Evolutionary conservation across 1,140 invertebrate genomes (phyloP).

Genomic region (Lepidostoma basale): DNA sequence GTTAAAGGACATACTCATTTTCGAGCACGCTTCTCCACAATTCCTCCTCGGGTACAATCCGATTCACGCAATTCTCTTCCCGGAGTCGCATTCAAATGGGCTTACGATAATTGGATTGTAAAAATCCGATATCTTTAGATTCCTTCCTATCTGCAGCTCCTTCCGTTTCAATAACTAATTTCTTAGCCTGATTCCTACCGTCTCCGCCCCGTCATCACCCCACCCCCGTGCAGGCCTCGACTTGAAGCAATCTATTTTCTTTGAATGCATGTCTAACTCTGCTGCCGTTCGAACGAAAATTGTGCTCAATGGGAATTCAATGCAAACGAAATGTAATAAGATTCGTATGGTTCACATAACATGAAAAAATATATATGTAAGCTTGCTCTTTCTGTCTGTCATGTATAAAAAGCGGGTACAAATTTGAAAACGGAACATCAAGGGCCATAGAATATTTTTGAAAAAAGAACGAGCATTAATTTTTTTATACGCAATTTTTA

Average conservation of each 20-base stretch:
- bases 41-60: background rate
- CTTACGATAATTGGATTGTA: conserved; percentile 24
- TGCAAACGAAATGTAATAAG: no score
- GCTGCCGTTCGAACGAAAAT: background rate
- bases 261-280: background rate
- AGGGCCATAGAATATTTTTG: no score
- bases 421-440: no score
- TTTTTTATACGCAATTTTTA: no score
- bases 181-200: conserved; percentile 1
- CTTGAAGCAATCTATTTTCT: background rate
- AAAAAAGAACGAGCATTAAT: no score
- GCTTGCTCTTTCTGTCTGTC: no score
- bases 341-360: no score
- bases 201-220: background rate
- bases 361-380: no score
- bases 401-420: no score
- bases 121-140: conserved; percentile 1
- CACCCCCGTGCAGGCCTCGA: background rate
- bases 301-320: background rate
- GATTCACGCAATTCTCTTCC: background rate
- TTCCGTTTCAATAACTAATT: conserved; percentile 14
- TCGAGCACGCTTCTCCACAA: no score
- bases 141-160: conserved; percentile 6
- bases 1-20: no score
- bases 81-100: conserved; percentile 15